Conservation (phyloP, 2,797 vertebrate genomes). For the Cirrhinus molitorella region DNA sequence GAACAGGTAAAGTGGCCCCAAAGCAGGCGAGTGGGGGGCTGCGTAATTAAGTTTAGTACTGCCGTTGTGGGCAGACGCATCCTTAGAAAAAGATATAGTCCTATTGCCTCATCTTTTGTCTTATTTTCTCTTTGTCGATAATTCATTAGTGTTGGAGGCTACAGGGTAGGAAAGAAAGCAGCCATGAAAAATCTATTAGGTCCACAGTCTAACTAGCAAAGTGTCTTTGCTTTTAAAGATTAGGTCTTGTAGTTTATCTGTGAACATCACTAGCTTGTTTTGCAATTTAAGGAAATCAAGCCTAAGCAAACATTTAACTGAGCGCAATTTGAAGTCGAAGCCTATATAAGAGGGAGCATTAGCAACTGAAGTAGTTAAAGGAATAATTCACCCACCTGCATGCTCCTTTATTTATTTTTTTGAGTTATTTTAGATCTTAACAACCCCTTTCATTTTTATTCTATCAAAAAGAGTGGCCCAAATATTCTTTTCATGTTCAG, state of each 20-base stretch:
- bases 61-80: constrained; percentile 52
- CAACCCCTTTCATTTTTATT: not conserved
- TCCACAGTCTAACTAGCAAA: constrained; percentile 50
- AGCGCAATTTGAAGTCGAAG: not conserved
- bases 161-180: constrained; percentile 47
- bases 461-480: not conserved
- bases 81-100: constrained; percentile 52
- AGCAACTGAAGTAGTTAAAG: not conserved
- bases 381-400: not conserved
- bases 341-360: not conserved
- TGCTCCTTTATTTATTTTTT: not conserved
- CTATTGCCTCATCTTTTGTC: constrained; percentile 53
- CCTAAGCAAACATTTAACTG: constrained; percentile 1
- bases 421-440: not conserved
- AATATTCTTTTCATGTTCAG: not conserved
- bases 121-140: constrained; percentile 59
- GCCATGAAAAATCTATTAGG: constrained; percentile 57
- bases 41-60: constrained; percentile 63
- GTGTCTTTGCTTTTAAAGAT: constrained; percentile 53
- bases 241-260: constrained; percentile 42
- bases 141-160: constrained; percentile 62
- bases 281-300: constrained; percentile 20
- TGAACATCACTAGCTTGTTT: constrained; percentile 26
- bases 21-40: not conserved
- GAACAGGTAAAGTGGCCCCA: constrained; percentile 1